Percentiles rank a stretch among this genome's conserved stretches.
These are phyloP conservation scores for Triplophysa dalaica DNA, from an alignment of 2,113 vertebrate species.

Conservation along the genomic window DNA sequence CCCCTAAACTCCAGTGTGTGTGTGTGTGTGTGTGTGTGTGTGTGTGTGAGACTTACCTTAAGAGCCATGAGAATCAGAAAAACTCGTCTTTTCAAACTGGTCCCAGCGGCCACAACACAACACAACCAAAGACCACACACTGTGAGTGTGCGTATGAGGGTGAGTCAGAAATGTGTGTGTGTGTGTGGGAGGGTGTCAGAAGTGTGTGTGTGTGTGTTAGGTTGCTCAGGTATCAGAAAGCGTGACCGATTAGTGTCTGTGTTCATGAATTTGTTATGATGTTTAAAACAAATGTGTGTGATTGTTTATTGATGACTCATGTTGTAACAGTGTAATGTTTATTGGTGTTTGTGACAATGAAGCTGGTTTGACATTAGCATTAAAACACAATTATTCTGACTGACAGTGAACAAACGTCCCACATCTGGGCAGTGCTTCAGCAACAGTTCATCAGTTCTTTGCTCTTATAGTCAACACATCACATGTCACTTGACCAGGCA, in stretches of 20 bases:
- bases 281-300: not conserved
- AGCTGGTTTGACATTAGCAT: not conserved
- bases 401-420: no score
- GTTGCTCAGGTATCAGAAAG: not conserved
- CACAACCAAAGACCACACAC: no score
- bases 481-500: no score
- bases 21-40: not conserved
- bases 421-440: no score
- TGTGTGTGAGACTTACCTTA: slow-evolving; percentile 10
- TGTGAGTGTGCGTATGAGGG: slow-evolving; percentile 34
- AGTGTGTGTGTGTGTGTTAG: not conserved
- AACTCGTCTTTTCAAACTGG: no score
- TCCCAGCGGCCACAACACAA: no score
- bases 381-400: not conserved
- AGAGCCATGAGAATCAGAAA: slow-evolving; percentile 12
- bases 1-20: no score
- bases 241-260: not conserved
- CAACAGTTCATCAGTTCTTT: no score
- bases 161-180: slow-evolving; percentile 11
- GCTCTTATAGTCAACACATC: no score
- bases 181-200: not conserved
- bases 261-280: slow-evolving; percentile 37
- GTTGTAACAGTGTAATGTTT: not conserved
- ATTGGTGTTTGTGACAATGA: not conserved
- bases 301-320: not conserved